These are phyloP conservation scores for Heterodera filipjevi DNA, from an alignment of 2,888 invertebrate species.

Conservation along the genomic window DNA sequence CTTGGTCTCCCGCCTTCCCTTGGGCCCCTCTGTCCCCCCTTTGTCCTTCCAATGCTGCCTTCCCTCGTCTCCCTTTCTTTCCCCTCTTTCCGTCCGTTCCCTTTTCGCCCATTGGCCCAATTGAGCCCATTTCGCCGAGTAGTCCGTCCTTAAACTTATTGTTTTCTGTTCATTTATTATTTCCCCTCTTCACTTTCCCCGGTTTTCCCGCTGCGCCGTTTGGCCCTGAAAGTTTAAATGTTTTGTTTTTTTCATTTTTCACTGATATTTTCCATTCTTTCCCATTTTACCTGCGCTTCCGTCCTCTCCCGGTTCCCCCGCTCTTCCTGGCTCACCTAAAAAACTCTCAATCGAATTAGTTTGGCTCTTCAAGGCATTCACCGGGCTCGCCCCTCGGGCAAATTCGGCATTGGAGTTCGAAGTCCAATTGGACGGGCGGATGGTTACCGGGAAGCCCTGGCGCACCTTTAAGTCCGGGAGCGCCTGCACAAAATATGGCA, in stretches of 20 bases:
- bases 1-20: background rate
- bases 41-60: constrained; percentile 2
- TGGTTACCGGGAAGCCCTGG: constrained; percentile 25
- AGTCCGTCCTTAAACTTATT: background rate
- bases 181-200: background rate
- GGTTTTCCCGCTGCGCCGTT: background rate
- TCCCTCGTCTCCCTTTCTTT: constrained; percentile 7
- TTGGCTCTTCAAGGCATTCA: background rate
- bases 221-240: background rate
- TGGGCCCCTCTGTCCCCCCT: constrained; percentile 13
- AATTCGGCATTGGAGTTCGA: constrained; percentile 11
- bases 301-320: background rate
- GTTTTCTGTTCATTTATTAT: background rate
- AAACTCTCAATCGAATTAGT: background rate
- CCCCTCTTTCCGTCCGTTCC: constrained; percentile 11
- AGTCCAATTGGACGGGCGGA: constrained; percentile 13
- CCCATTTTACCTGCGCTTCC: background rate
- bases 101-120: background rate
- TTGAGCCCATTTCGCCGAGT: background rate
- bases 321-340: background rate
- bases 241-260: too few species aligned
- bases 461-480: constrained; percentile 20
- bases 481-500: constrained; percentile 17
- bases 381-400: constrained; percentile 22
- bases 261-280: background rate